Evolutionary conservation across 2,888 invertebrate genomes (phyloP).

Genomic region (Harpagoxenus sublaevis): DNA sequence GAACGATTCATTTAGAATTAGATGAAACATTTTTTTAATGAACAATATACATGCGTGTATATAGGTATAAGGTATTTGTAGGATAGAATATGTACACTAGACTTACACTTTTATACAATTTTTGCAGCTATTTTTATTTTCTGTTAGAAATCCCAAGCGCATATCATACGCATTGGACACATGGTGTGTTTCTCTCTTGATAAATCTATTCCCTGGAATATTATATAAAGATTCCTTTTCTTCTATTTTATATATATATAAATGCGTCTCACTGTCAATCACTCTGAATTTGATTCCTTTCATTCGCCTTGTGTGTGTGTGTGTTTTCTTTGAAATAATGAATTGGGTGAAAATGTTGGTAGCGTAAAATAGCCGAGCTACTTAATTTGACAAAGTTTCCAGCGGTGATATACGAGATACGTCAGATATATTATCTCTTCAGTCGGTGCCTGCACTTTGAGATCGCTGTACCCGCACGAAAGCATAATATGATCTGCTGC

Average conservation of each 20-base stretch:
- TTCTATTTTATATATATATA: not conserved
- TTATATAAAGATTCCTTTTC: not conserved
- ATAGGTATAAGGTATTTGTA: not conserved
- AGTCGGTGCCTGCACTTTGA: not conserved
- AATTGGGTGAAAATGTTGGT: not conserved
- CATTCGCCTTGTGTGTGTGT: not conserved
- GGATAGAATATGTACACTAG: too few species aligned
- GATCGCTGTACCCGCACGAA: not conserved
- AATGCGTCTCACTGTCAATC: not conserved
- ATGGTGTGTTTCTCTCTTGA: not conserved
- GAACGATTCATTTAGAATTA: not conserved
- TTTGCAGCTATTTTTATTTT: not conserved
- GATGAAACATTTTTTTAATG: not conserved
- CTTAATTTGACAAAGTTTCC: not conserved
- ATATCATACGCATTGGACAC: not conserved
- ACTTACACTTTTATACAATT: not conserved
- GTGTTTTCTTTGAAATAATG: not conserved
- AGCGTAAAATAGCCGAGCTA: not conserved
- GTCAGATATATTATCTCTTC: not conserved
- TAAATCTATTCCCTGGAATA: not conserved
- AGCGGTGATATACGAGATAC: conserved; percentile 1
- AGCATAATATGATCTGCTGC: conserved; percentile 13
- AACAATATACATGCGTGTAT: not conserved
- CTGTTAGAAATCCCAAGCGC: not conserved
- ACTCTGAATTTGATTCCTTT: not conserved